Base-by-base conservation (phyloP, 2,888 invertebrate species). In the Athalia cordata region DNA sequence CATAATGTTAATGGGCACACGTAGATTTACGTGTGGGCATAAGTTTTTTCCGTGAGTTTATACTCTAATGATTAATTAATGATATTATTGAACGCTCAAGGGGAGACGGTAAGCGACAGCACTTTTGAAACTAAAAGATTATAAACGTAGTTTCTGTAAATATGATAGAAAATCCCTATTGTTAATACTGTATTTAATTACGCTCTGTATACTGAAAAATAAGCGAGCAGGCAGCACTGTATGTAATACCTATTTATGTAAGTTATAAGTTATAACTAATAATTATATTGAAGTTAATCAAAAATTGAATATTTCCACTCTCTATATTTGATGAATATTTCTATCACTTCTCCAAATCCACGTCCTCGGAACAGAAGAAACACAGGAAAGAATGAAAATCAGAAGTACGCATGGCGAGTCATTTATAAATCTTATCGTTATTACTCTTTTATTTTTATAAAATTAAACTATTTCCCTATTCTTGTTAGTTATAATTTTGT, bases 111-210 rank as follows among this genome's bases (percentile, higher is more conserved):
- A 55, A 55, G 55, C 9, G 13, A 43, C 45, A 57, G 13, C 70
- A 45, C 45, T 13, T 2, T 57, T 70, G 43, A 70, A 49, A 55
- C 15, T 9, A 49, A 68, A 62, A 52, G 64, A 75, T 76, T 79
- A 79, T 29, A 79, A 79, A 80, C 80, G 67, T 81, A 76, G 9
- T 75, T 80, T 78, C 59, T 81, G 81, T 81, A 81, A 78, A 81
- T 81, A 80, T 78, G 78, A 78, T 61, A 57, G 66, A 80, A 79
- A 78, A 15, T 61, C 78, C 80, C 80, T 82, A 62, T 80, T 85
- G 83, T 87, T 83, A 82, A 84, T 84, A 85, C 79, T 86, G 86
- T 86, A 86, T 83, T 86, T 86, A 84, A 85, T 84, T 82, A 82
- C 82, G 77, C 80, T 79, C 77, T 80, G 79, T 72, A 72, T 59